Percentiles rank a stretch among this genome's conserved stretches.
Evolutionary conservation across 2,113 vertebrate species (phyloP).

Genomic region (Crotalus horridus): DNA sequence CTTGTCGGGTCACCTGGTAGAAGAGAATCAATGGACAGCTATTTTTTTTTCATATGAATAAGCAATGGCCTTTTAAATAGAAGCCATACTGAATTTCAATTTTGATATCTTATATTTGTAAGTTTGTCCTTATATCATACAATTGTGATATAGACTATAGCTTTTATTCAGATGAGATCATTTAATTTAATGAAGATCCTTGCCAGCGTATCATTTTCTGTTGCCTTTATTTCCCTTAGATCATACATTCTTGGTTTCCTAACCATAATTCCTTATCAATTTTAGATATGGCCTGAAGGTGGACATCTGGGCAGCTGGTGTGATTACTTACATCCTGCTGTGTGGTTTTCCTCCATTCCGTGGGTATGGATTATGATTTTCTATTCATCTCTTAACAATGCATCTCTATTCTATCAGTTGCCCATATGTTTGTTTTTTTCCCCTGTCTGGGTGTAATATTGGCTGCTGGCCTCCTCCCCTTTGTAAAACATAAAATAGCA

Average conservation of each 20-base stretch:
- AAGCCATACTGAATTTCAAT: not conserved
- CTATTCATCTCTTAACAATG: slow-evolving; percentile 37
- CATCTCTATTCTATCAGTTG: slow-evolving; percentile 26
- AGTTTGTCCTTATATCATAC: not conserved
- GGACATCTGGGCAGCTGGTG: slow-evolving; percentile 97
- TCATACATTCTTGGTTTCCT: slow-evolving; percentile 11
- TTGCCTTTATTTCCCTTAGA: slow-evolving; percentile 17
- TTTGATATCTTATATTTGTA: not conserved
- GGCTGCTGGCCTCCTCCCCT: not conserved
- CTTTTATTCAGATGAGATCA: slow-evolving; percentile 6
- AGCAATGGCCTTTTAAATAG: not conserved
- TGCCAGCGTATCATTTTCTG: not conserved
- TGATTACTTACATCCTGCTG: slow-evolving; percentile 95
- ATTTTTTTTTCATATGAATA: slow-evolving; percentile 12
- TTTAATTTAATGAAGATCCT: slow-evolving; percentile 12
- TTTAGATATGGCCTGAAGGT: slow-evolving; percentile 94
- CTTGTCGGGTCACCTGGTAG: slow-evolving; percentile 3
- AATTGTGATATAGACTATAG: not conserved
- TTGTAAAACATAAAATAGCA: slow-evolving; percentile 35
- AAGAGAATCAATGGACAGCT: not conserved
- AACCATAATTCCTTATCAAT: slow-evolving; percentile 51
- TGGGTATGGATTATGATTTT: slow-evolving; percentile 76
- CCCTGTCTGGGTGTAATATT: slow-evolving; percentile 11
- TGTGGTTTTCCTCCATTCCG: slow-evolving; percentile 97
- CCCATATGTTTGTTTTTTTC: not conserved